A percentile compares a stretch with the other conserved stretches of the same genome.
Evolutionary conservation across 1,140 invertebrate species (phyloP).

Genomic region (Drosophila leontia): DNA sequence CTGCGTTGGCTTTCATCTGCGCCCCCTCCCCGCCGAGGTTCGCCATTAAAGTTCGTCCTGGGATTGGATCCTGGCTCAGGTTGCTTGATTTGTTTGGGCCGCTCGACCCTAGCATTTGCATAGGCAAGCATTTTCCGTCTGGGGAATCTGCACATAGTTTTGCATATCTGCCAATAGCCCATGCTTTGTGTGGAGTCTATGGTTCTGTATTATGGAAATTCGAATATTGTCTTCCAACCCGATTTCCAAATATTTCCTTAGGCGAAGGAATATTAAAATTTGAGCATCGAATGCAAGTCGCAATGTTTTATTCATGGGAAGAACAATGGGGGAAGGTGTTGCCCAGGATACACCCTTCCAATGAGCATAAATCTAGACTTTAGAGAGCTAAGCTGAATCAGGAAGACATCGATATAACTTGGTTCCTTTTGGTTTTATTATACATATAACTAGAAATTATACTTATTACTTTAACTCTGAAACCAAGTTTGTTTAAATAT

Average conservation of each 20-base stretch:
- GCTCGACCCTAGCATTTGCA: slow-evolving; percentile 60
- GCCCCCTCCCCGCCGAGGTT: slow-evolving; percentile 3
- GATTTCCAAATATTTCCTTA: slow-evolving; percentile 30
- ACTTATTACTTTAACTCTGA: neutral
- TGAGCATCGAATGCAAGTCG: slow-evolving; percentile 1
- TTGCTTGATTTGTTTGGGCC: slow-evolving; percentile 30
- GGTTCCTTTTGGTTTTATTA: neutral
- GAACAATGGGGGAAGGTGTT: neutral
- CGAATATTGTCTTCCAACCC: slow-evolving; percentile 27
- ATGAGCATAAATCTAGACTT: neutral
- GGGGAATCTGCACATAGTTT: slow-evolving; percentile 59
- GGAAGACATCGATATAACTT: neutral
- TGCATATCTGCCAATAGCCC: slow-evolving; percentile 58
- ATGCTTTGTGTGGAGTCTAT: slow-evolving; percentile 12
- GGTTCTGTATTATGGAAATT: slow-evolving; percentile 35
- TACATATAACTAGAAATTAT: neutral
- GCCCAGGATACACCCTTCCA: neutral
- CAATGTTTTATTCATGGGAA: slow-evolving; percentile 38
- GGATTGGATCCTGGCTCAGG: slow-evolving; percentile 10
- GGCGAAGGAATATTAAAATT: slow-evolving; percentile 33
- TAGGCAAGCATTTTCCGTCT: slow-evolving; percentile 66
- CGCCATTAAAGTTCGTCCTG: slow-evolving; percentile 42
- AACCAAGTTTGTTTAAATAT: slow-evolving; percentile 5
- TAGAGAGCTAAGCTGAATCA: neutral
- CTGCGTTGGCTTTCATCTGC: slow-evolving; percentile 28